These are phyloP conservation scores for Lateolabrax maculatus DNA, from an alignment of 2,797 vertebrate genomes.

Conservation along the genomic window DNA sequence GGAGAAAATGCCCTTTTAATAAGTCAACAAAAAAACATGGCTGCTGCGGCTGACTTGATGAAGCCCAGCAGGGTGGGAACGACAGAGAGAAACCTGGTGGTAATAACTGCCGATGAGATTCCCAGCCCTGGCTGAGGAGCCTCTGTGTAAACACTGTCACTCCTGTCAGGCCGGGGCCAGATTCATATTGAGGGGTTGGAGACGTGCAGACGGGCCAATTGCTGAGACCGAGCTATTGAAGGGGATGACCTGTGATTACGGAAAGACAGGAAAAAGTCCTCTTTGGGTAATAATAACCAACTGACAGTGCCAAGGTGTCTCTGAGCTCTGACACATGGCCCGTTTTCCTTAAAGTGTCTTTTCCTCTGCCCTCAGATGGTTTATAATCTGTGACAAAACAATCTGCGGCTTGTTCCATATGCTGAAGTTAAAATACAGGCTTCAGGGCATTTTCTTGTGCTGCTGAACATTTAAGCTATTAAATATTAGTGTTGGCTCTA, in stretches of 20 bases:
- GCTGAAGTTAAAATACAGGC: slow-evolving; percentile 14
- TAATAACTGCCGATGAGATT: slow-evolving; percentile 70
- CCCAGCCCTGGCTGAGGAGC: slow-evolving; percentile 65
- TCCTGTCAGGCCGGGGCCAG: slow-evolving; percentile 66
- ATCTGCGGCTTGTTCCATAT: slow-evolving; percentile 41
- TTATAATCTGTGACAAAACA: slow-evolving; percentile 51
- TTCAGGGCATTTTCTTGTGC: not conserved
- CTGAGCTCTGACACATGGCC: slow-evolving; percentile 65
- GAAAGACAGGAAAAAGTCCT: slow-evolving; percentile 60
- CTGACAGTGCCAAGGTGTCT: slow-evolving; percentile 67
- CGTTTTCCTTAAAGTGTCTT: slow-evolving; percentile 49
- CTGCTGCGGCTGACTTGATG: slow-evolving; percentile 65
- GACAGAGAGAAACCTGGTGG: slow-evolving; percentile 59
- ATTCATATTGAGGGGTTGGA: slow-evolving; percentile 74
- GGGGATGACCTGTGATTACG: slow-evolving; percentile 70
- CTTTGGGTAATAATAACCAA: slow-evolving; percentile 62
- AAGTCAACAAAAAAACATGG: slow-evolving; percentile 58
- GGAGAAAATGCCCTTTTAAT: slow-evolving; percentile 60
- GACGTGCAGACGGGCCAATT: slow-evolving; percentile 68
- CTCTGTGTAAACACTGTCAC: slow-evolving; percentile 82
- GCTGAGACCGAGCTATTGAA: slow-evolving; percentile 61
- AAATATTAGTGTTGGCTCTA: slow-evolving; percentile 36
- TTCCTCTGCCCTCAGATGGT: slow-evolving; percentile 40
- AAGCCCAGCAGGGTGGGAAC: slow-evolving; percentile 72
- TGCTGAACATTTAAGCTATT: slow-evolving; percentile 34